Evolutionary conservation across 1,140 invertebrate species (phyloP), one percentile per base, ranked within the genome.

Genomic region (Thaumetopoea pityocampa): DNA sequence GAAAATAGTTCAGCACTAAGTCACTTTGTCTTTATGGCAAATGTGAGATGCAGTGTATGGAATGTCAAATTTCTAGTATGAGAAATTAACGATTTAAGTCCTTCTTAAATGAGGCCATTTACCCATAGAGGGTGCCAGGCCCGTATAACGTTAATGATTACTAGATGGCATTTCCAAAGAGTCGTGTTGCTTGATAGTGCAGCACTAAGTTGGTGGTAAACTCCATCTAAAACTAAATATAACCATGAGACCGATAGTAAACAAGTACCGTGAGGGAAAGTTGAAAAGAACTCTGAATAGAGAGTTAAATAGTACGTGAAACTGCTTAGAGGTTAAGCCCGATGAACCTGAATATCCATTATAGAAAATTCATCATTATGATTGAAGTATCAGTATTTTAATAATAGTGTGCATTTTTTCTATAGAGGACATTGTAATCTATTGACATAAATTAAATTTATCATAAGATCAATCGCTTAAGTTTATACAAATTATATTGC

Each of bases 231-330:
- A 89, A 90, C 91, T 93, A 93, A 94, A 93, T 93, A 93, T 87
- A 51, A 81, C 86, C 88, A 87, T 86, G 91, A 93, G 90, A 92
- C 92, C 91, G 91, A 94, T 93, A 94, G 92, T 89, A 87, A 91
- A 94, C 91, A 93, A 94, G 92, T 94, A 94, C 92, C 90, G 92
- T 92, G 91, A 94, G 90, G 92, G 91, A 94, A 94, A 93, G 91
- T 91, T 93, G 92, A 91, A 93, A 93, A 93, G 91, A 88, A 93
- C 91, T 92, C 92, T 93, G 92, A 93, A 93, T 88, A 93, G 91
- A 93, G 92, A 93, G 92, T 93, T 92, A 81, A 94, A 93, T 80
- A 92, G 91, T 90, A 90, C 90, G 90, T 93, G 91, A 93, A 93
- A 92, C 88, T 88, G 89, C 86, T 89, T 82, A 89, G 87, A 87